Conservation (phyloP, 2,113 vertebrate species). For the Lontra canadensis region DNA sequence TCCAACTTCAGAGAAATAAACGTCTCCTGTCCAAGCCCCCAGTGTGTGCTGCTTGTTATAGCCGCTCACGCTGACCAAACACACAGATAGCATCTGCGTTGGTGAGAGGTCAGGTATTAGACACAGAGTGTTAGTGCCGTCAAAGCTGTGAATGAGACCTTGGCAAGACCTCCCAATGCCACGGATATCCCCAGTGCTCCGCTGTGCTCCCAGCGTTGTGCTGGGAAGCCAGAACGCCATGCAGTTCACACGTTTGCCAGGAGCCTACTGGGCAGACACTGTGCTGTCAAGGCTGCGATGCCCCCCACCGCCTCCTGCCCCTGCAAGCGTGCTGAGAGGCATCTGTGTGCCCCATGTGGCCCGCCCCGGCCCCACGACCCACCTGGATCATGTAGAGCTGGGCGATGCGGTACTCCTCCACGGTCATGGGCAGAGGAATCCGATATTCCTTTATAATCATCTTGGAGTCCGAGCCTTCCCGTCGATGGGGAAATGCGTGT, state of each 20-base stretch:
- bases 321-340: neutral
- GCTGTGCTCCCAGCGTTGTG: rapidly evolving
- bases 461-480: constrained; percentile 84
- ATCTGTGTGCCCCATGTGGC: rapidly evolving
- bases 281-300: neutral
- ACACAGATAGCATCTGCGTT: neutral
- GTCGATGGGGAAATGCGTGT: constrained; percentile 75
- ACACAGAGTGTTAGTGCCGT: rapidly evolving
- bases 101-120: rapidly evolving
- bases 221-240: neutral
- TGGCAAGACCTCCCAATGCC: neutral
- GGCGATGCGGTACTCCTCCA: constrained; percentile 98
- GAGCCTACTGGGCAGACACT: neutral
- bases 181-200: rapidly evolving
- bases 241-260: neutral
- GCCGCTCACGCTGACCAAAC: neutral
- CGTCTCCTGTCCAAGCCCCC: neutral
- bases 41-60: neutral
- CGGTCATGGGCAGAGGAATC: constrained; percentile 97
- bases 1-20: neutral
- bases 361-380: constrained; percentile 16
- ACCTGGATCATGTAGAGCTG: constrained; percentile 99
- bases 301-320: too few species aligned
- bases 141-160: rapidly evolving
- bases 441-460: constrained; percentile 99